These are phyloP conservation scores for Trichacis sp. DNA, from an alignment of 2,888 invertebrate genomes.

Conservation along the genomic window DNA sequence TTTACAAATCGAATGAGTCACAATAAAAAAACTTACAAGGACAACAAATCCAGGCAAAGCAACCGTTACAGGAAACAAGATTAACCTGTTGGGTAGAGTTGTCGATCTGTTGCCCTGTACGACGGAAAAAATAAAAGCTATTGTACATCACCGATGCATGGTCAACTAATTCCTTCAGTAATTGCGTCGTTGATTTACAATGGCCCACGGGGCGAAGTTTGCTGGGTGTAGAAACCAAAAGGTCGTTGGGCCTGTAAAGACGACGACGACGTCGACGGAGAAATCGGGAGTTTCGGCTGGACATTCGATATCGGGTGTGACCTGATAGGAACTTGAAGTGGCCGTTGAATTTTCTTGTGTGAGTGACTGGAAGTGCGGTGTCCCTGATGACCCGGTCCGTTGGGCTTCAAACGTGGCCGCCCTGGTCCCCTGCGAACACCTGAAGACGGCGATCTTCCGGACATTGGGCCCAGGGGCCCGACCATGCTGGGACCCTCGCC, in stretches of 20 bases:
- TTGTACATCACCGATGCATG: neutral
- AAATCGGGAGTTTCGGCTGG: conserved; percentile 44
- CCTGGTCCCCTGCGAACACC: conserved; percentile 76
- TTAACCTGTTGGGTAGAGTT: too few species aligned
- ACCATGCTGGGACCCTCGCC: conserved; percentile 59
- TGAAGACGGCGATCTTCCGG: conserved; percentile 49
- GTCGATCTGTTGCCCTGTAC: too few species aligned
- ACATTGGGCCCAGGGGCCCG: conserved; percentile 49
- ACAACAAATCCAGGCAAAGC: conserved; percentile 29
- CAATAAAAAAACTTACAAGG: conserved; percentile 14
- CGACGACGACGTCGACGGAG: conserved; percentile 42
- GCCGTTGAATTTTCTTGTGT: conserved; percentile 55
- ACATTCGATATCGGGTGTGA: conserved; percentile 53
- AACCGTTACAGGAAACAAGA: conserved; percentile 24
- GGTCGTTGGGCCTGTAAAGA: conserved; percentile 49
- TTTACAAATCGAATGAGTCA: conserved; percentile 33
- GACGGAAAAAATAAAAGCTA: neutral
- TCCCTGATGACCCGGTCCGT: conserved; percentile 76
- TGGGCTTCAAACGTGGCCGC: conserved; percentile 76
- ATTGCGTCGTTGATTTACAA: conserved; percentile 9
- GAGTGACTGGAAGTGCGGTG: conserved; percentile 66
- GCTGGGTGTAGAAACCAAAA: conserved; percentile 66
- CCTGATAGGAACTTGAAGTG: conserved; percentile 63
- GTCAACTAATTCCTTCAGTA: neutral
- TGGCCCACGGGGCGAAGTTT: conserved; percentile 41